Conservation (phyloP, 2,888 invertebrate genomes). For the Idaea dimidiata region DNA sequence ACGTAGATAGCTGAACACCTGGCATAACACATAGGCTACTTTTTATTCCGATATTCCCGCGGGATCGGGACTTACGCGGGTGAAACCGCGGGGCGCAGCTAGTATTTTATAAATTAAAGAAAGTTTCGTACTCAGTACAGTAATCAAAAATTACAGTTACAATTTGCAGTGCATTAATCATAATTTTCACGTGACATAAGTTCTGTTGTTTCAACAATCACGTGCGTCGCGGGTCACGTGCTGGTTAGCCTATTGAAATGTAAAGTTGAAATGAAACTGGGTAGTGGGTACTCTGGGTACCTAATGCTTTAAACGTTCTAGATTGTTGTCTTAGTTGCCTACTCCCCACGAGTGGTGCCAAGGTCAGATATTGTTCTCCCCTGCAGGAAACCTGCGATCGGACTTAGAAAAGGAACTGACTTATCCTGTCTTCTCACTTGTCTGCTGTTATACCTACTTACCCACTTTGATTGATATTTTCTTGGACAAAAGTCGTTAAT, state of each 20-base stretch:
- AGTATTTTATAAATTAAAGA: too few relatives aligned
- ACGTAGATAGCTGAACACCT: too few relatives aligned
- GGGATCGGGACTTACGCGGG: too few relatives aligned
- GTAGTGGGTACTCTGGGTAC: too few relatives aligned
- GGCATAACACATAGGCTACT: too few relatives aligned
- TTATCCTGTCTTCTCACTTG: not conserved
- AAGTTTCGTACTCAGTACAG: not conserved
- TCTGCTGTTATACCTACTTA: not conserved
- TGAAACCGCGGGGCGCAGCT: too few relatives aligned
- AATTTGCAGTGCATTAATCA: constrained; percentile 4
- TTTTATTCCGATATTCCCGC: too few relatives aligned
- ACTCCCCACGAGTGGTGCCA: not conserved
- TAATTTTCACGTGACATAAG: constrained; percentile 2
- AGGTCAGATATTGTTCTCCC: constrained; percentile 1
- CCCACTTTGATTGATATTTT: not conserved
- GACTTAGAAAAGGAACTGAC: not conserved
- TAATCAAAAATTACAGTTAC: not conserved
- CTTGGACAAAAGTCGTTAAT: not conserved
- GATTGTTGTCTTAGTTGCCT: not conserved
- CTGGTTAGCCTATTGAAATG: not conserved
- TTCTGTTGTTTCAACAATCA: not conserved
- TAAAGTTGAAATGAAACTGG: not conserved
- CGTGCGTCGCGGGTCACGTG: constrained; percentile 2
- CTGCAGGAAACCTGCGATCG: constrained; percentile 1
- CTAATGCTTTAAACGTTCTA: not conserved